Evolutionary conservation across 2,113 vertebrate genomes (phyloP), one percentile per base, ranked within the genome.

Genomic region (Amazona guildingii): DNA sequence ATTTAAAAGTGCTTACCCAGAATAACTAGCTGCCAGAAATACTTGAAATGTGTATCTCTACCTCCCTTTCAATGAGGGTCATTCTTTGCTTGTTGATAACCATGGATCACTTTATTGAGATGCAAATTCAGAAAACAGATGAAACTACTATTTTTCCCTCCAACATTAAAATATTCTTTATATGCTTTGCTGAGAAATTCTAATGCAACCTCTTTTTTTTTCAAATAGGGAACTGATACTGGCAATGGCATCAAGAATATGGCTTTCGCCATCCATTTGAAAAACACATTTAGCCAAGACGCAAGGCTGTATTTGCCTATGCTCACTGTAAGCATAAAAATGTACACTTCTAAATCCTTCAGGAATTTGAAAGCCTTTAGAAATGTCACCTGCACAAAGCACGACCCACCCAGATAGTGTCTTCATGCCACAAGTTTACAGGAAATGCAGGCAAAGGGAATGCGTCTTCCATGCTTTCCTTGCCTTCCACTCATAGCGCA

Each of bases 51-150:
- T 92, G 27, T n/a, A 70, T 75, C 79, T 88, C 81, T 91, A 84
- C 62, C 52, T 86, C 27, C 39, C 35, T 78, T 83, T 49, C 80
- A 78, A 35, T 61, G 51, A 92, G 76, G 61, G 88, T 61, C 92
- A 92, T 88, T 90, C 80, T 86, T 93, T 79, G 33, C 90, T 67
- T 84, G 35, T 78, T 93, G 92, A 86, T 93, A 83, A 75, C 46
- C 80, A 80, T 4, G 74, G 23, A 94, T 75, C 68, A 72, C 43
- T 31, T 77, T 74, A 80, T 11, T 55, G 61, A 3, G 4, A 64
- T 44, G 82, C 48, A 95, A 72, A 87, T 43, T 78, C 6, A 3
- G 82, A 87, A 79, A 94, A 72, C 23, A 87, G 66, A 79, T 61
- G 57, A 73, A 95, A 68, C 54, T 81, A 48, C 39, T 55, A 73